Conservation (phyloP, 1,140 invertebrate species). For the Lucilia sericata region DNA sequence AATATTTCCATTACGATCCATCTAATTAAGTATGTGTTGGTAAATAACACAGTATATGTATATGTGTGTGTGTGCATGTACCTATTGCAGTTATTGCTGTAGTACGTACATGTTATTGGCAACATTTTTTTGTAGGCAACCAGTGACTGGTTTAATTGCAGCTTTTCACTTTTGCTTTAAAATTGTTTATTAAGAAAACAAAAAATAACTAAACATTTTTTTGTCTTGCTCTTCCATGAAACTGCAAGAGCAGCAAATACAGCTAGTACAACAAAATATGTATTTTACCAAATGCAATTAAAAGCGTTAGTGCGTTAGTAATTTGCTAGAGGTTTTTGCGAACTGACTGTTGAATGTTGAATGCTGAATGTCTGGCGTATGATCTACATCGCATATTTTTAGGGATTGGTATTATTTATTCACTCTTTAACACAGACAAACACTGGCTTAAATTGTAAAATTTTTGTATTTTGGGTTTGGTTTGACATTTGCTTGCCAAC, state of each 20-base stretch:
- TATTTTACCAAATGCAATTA: conserved; percentile 13
- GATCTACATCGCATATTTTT: neutral
- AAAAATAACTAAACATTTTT: neutral
- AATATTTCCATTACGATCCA: neutral
- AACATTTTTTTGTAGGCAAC: conserved; percentile 15
- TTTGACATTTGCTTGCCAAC: neutral
- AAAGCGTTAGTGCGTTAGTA: neutral
- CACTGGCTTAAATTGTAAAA: neutral
- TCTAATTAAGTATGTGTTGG: neutral
- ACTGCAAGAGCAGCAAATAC: neutral
- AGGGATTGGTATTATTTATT: neutral
- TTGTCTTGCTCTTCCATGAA: neutral
- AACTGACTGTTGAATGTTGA: neutral
- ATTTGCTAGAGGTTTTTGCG: neutral
- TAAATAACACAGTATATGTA: neutral
- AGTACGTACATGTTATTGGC: conserved; percentile 18
- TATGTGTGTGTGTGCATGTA: neutral
- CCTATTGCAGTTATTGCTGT: conserved; percentile 34
- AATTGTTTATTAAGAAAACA: conserved; percentile 4
- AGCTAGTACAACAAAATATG: neutral
- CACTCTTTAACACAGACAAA: neutral
- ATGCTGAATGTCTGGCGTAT: neutral
- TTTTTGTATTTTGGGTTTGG: conserved; percentile 12
- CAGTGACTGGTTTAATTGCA: conserved; percentile 50
- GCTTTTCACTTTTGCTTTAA: conserved; percentile 49